Evolutionary conservation across 2,888 invertebrate genomes (phyloP), one percentile per base, ranked within the genome.

Genomic region (Mactromeris polynyma): DNA sequence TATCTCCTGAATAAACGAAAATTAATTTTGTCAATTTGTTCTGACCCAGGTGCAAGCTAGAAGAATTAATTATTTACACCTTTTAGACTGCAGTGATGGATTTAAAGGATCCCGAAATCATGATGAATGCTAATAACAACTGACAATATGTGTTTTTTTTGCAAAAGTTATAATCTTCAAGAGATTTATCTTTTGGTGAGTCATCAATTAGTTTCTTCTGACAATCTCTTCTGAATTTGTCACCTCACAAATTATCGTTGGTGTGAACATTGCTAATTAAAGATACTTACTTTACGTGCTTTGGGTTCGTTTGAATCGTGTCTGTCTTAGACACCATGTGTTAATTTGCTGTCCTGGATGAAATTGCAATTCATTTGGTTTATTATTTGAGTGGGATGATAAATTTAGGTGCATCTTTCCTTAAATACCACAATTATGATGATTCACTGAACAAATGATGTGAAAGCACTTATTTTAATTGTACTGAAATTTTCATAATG

Each of bases 31-130:
- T 9, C 2, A 26, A 26, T 26, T n/a, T 64, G 58, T n/a, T 21
- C 9, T 64, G 9, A 64, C 26, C 58, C 26, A 33, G 9, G 36
- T 73, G 14, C 33, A 33, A 33, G 19, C 73, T 73, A 36, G 36
- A 73, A 36, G 58, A 73, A 33, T 73, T 36, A 73, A 73, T 36
- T 36, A 58, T 73, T 26, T 33, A 73, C 73, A 73, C 36, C 73
- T 73, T 26, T 14, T 19, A 36, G 33, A 36, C 11, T 73, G 73
- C 73, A 36, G 31, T 73, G 58, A 21, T 2, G 58, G n/a, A 73
- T 73, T 33, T 33, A 33, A 2, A 36, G 33, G 9, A 33, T 31
- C 36, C 58, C 21, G n/a, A 9, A 9, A 1, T 11, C 17, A 73
- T 73, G 73, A 73, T 73, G 19, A 21, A 73, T 73, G 33, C 6